phyloP scores from a whole-genome alignment of 92 coral and sea anemone species.

The Epizoanthus scotinus region DNA sequence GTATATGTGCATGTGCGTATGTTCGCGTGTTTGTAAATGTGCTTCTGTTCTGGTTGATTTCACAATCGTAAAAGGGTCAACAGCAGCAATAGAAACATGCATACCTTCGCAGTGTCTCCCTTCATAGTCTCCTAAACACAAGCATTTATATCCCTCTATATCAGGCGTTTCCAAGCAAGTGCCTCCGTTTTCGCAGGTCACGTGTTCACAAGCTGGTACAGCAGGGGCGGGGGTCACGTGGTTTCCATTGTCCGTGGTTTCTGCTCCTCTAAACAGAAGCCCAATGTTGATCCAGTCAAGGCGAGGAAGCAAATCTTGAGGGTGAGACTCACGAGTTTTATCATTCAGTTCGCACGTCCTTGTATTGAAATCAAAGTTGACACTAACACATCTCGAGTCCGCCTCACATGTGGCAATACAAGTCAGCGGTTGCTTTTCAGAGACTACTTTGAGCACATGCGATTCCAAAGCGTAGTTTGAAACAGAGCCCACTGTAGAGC shows the following conservation, averaged over 20 bases:
- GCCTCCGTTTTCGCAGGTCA: constrained; percentile 21
- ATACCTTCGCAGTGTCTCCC: constrained; percentile 19
- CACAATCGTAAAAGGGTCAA: too few relatives aligned
- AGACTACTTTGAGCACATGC: neutral
- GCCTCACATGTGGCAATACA: constrained; percentile 3
- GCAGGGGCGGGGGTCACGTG: constrained; percentile 9
- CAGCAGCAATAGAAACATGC: neutral
- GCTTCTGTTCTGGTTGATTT: too few relatives aligned
- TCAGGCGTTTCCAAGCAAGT: constrained; percentile 5
- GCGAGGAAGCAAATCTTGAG: neutral
- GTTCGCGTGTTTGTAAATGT: too few relatives aligned
- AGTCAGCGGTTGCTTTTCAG: constrained; percentile 1
- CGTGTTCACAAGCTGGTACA: constrained; percentile 18
- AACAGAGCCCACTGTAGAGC: neutral
- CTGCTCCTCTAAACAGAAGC: neutral
- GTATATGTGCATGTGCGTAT: too few relatives aligned
- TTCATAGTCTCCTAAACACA: neutral
- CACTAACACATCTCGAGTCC: constrained; percentile 1
- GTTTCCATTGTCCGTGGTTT: neutral
- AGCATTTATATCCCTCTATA: neutral
- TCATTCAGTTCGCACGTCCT: constrained; percentile 20
- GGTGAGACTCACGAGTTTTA: neutral
- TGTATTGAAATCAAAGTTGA: constrained; percentile 2
- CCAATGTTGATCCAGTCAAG: neutral
- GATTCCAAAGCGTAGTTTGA: neutral